Evolutionary conservation across 2,113 vertebrate genomes (phyloP), one percentile per base, ranked within the genome.

Genomic region (Alethe castanea): DNA sequence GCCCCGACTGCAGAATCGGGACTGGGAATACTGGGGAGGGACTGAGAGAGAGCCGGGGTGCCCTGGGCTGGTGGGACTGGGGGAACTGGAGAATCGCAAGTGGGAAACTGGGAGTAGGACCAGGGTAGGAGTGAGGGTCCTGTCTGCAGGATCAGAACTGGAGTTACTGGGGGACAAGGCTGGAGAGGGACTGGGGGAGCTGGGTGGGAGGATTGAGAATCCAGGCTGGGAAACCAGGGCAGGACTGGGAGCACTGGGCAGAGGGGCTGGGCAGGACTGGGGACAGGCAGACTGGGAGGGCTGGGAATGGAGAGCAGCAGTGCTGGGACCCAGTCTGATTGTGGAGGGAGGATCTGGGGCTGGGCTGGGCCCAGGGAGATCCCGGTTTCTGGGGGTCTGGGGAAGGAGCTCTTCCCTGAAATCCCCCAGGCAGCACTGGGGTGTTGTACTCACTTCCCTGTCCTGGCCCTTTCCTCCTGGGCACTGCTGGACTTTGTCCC

Each of bases 371-470:
- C 44, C 9, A 10, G 57, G 44, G 31, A 12, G 26, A 10, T 8
- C 18, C 29, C 36, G 1, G 0, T 42, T 42, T 6, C 9, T 0
- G 38, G 47, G 14, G 9, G 1, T 3, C 1, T 4, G 64, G 10
- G 19, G 31, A 53, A 31, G 24, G 5, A 18, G n/a, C 50, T 56
- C 23, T n/a, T 57, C 6, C 52, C 44, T n/a, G 77, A 23, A 18
- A 24, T 3, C 23, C 24, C 54, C 38, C 22, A 8, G n/a, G 3
- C 40, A 20, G 62, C 6, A 0, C 15, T 3, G 57, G 12, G 8
- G n/a, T 1, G 1, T 6, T 29, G 26, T 4, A 0, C 7, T n/a
- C 38, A 0, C 22, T 40, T 2, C 60, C 24, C 38, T 8, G 4
- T 9, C 44, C 44, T 1, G 11, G 28, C 35, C 22, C 4, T 19